Conservation (phyloP, 2,888 invertebrate species). For the Phyllotreta cruciferae region DNA sequence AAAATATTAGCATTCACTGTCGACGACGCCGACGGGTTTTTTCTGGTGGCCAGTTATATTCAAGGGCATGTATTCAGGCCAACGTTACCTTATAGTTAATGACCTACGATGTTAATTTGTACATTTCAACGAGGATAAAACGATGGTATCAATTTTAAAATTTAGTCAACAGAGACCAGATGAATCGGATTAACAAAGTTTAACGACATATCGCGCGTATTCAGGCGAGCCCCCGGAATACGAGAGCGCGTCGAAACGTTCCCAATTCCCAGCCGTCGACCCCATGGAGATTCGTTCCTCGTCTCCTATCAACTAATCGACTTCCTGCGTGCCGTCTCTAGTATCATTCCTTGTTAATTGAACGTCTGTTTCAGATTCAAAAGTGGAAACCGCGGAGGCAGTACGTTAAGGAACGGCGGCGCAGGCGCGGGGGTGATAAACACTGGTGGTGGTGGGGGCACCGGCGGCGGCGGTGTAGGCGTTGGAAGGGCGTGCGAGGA, state of each 20-base stretch:
- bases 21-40: conserved; percentile 31
- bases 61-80: conserved; percentile 38
- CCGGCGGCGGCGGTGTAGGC: conserved; percentile 58
- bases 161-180: not conserved
- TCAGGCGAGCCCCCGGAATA: no score
- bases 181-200: no score
- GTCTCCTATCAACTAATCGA: no score
- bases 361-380: conserved; percentile 66
- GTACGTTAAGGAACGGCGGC: conserved; percentile 61
- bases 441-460: conserved; percentile 60
- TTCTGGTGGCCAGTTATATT: conserved; percentile 35
- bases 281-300: no score
- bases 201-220: no score
- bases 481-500: conserved; percentile 61
- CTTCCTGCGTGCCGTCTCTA: not conserved
- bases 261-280: no score
- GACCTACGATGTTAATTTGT: conserved; percentile 15
- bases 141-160: not conserved
- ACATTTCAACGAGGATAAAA: conserved; percentile 1
- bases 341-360: conserved; percentile 4
- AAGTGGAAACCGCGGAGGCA: conserved; percentile 68
- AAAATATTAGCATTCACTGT: conserved; percentile 33
- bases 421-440: conserved; percentile 54
- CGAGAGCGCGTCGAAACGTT: no score
- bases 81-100: conserved; percentile 28